phyloP scores from a whole-genome alignment of 2,888 invertebrate genomes.

The Bursaphelenchus okinawaensis region DNA sequence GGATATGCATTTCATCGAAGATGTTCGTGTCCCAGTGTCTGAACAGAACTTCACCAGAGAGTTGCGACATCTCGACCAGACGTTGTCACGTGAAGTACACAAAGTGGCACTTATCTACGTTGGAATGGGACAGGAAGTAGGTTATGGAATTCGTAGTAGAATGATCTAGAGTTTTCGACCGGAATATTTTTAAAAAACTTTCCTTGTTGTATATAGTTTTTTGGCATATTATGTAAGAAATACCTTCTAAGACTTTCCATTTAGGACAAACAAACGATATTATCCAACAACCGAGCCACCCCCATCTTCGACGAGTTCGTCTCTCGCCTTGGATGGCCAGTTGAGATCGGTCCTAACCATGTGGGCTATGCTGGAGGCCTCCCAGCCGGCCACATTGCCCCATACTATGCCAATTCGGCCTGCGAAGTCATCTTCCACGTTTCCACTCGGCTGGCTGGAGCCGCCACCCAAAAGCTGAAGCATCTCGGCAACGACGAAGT shows the following conservation, averaged over 20 bases:
- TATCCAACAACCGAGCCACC: conserved; percentile 83
- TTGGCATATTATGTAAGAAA: too few species aligned
- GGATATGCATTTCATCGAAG: conserved; percentile 25
- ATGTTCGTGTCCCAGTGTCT: conserved; percentile 37
- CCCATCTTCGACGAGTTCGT: conserved; percentile 77
- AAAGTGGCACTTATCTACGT: conserved; percentile 97
- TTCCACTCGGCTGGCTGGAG: conserved; percentile 84
- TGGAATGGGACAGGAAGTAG: conserved; percentile 81
- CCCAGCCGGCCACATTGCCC: conserved; percentile 72
- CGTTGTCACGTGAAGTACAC: conserved; percentile 74
- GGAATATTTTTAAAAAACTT: neutral
- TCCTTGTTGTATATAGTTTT: neutral
- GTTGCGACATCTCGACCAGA: conserved; percentile 80
- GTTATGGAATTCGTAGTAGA: neutral
- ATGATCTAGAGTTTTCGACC: neutral
- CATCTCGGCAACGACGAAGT: conserved; percentile 62
- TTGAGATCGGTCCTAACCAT: conserved; percentile 63
- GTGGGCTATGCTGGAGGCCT: conserved; percentile 90
- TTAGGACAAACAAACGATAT: conserved; percentile 79
- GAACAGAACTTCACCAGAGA: conserved; percentile 70
- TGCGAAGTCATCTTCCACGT: conserved; percentile 94
- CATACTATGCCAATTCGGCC: conserved; percentile 67
- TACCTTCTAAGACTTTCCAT: too few species aligned
- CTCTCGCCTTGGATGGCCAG: conserved; percentile 25
- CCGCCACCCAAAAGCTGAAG: conserved; percentile 56